Percentiles rank a stretch among this genome's conserved stretches.
These are phyloP conservation scores for Sitta carolinensis DNA, from an alignment of 2,797 vertebrate genomes.

Conservation along the genomic window DNA sequence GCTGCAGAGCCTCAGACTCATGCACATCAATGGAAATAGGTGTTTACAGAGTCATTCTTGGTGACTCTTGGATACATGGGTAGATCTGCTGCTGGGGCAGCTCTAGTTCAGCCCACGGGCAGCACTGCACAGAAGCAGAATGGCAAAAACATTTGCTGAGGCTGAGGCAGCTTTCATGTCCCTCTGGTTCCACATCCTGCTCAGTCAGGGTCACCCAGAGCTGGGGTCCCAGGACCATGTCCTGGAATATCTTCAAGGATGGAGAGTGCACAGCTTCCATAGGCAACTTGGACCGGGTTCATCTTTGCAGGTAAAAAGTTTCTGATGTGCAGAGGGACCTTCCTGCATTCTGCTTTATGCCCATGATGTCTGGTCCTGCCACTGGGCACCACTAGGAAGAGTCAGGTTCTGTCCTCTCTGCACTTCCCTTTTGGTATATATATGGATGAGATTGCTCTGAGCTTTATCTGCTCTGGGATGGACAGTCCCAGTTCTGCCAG, in stretches of 20 bases:
- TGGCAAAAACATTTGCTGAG: neutral
- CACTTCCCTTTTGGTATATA: neutral
- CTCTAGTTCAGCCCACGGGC: fast-evolving
- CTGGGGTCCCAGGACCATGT: neutral
- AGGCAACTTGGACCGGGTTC: neutral
- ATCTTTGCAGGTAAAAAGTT: neutral
- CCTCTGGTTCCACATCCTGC: neutral
- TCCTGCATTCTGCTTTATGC: neutral
- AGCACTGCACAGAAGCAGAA: neutral
- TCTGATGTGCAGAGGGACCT: neutral
- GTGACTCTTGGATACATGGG: fast-evolving
- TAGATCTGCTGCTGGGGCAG: neutral
- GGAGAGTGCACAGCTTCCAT: neutral
- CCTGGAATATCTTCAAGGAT: neutral
- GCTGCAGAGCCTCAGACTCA: neutral
- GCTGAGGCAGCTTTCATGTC: neutral
- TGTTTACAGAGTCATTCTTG: neutral
- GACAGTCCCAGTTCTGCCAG: neutral
- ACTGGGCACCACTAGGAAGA: neutral
- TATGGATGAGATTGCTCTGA: neutral
- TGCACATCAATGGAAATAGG: neutral
- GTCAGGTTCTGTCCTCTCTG: neutral
- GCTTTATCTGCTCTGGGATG: neutral
- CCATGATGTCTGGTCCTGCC: neutral
- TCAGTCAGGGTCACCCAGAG: neutral